These are phyloP conservation scores for Mongoloraphidia duomilia DNA, from an alignment of 2,888 invertebrate genomes.

Conservation along the genomic window DNA sequence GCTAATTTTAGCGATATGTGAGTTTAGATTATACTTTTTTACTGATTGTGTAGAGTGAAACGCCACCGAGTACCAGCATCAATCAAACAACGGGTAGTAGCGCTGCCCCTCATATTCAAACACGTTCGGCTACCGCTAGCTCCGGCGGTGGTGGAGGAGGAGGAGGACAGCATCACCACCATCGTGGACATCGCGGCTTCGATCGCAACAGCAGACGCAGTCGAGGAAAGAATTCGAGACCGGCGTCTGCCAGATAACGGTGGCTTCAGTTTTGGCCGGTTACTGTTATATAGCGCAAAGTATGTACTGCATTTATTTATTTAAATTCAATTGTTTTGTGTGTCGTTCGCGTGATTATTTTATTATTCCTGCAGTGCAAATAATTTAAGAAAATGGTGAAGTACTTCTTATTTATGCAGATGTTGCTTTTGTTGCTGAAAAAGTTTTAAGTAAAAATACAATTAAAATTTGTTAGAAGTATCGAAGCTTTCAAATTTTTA, in stretches of 20 bases:
- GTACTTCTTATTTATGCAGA: no score
- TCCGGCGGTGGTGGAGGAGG: not conserved
- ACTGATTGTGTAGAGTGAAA: constrained; percentile 1
- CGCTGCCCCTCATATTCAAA: not conserved
- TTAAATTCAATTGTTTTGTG: not conserved
- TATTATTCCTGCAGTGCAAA: not conserved
- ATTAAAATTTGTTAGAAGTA: no score
- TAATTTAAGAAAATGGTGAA: not conserved
- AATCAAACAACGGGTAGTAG: not conserved
- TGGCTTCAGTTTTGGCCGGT: constrained; percentile 4
- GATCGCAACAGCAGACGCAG: constrained; percentile 5
- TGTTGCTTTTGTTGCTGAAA: no score
- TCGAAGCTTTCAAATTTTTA: no score
- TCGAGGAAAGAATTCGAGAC: constrained; percentile 4
- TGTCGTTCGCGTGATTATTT: not conserved
- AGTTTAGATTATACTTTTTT: not conserved
- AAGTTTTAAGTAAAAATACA: no score
- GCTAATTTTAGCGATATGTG: not conserved
- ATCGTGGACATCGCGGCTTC: constrained; percentile 4
- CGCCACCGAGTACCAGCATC: constrained; percentile 6
- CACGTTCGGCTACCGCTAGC: not conserved
- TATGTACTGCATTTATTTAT: not conserved
- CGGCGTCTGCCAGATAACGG: constrained; percentile 9
- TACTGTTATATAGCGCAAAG: constrained; percentile 3
- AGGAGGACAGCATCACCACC: not conserved